These are phyloP conservation scores for Diorhabda elongata DNA, from an alignment of 1,140 invertebrate genomes.

Conservation along the genomic window DNA sequence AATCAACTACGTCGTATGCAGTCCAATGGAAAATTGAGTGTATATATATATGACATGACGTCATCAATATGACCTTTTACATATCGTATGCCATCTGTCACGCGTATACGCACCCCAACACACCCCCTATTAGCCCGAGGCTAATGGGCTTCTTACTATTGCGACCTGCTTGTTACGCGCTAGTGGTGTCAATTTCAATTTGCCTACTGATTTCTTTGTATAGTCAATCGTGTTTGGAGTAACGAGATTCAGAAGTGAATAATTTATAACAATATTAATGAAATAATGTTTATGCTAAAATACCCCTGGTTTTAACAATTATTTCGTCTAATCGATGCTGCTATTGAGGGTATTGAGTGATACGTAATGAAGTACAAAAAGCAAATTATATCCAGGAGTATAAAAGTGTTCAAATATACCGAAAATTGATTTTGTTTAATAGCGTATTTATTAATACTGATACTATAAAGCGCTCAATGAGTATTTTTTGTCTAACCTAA, in stretches of 20 bases:
- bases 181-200: slow-evolving; percentile 2
- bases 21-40: background rate
- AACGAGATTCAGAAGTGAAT: slow-evolving; percentile 2
- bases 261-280: background rate
- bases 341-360: too few relatives aligned
- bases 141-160: slow-evolving; percentile 2
- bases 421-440: too few relatives aligned
- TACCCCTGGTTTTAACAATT: too few relatives aligned
- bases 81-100: background rate
- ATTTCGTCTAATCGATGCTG: too few relatives aligned
- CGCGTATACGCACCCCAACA: background rate
- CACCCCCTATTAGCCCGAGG: background rate
- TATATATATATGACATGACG: background rate
- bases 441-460: too few relatives aligned
- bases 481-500: background rate
- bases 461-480: background rate
- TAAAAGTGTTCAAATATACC: too few relatives aligned
- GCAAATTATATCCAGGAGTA: too few relatives aligned
- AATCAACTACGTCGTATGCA: background rate
- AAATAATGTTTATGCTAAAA: too few relatives aligned
- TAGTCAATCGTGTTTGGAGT: background rate
- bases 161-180: background rate
- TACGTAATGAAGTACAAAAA: too few relatives aligned
- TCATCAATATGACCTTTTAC: slow-evolving; percentile 2
- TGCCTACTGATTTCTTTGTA: background rate